Evolutionary conservation across 2,888 invertebrate genomes (phyloP).

Genomic region (Pammene fasciana): DNA sequence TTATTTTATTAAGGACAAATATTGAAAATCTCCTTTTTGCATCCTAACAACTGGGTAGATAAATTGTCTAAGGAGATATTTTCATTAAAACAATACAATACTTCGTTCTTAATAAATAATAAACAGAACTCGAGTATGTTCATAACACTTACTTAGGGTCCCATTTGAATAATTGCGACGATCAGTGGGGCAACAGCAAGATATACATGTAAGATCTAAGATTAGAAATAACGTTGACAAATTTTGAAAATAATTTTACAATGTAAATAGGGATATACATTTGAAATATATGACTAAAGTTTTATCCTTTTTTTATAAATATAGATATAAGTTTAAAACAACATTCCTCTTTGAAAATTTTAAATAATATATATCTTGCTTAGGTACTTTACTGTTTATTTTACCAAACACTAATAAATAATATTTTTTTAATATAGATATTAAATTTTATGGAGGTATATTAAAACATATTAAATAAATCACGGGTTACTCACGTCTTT

Average conservation of each 20-base stretch:
- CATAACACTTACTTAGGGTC: background rate
- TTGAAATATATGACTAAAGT: too few relatives aligned
- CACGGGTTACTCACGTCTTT: too few relatives aligned
- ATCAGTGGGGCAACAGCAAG: background rate
- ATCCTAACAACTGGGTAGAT: background rate
- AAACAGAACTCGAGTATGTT: background rate
- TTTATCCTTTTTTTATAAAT: too few relatives aligned
- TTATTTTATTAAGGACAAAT: background rate
- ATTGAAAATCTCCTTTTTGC: background rate
- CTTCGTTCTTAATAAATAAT: conserved; percentile 7
- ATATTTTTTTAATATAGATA: too few relatives aligned
- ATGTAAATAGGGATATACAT: too few relatives aligned
- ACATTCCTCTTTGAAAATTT: background rate
- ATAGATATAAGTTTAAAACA: background rate
- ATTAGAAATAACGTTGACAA: too few relatives aligned
- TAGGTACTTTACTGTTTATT: too few relatives aligned
- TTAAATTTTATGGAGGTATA: too few relatives aligned
- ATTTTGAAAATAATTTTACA: too few relatives aligned
- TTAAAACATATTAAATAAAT: too few relatives aligned
- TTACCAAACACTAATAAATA: too few relatives aligned
- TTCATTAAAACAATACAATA: background rate
- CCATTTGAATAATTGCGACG: background rate
- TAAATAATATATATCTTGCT: background rate
- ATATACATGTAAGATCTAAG: background rate
- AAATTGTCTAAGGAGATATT: too few relatives aligned